Percentiles rank a stretch among this genome's conserved stretches.
Conservation (phyloP, 2,113 vertebrate genomes). For the Aspidoscelis tigris region DNA sequence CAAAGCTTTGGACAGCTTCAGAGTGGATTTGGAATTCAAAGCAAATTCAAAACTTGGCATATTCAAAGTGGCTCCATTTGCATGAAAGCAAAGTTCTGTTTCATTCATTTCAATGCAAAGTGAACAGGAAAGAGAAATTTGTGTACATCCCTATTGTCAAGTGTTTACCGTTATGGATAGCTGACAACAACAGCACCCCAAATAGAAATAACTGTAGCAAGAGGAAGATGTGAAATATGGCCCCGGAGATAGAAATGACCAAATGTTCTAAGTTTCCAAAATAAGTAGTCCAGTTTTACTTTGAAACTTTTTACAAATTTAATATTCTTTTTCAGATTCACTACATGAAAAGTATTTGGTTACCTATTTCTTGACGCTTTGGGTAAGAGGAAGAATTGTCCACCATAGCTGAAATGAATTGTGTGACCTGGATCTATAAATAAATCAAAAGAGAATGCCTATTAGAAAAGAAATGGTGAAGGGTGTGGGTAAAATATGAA, state of each 20-base stretch:
- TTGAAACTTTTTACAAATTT: constrained; percentile 32
- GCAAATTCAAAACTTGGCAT: too few relatives aligned
- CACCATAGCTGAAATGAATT: constrained; percentile 45
- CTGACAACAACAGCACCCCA: too few relatives aligned
- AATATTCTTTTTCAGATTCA: constrained; percentile 44
- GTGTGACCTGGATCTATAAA: constrained; percentile 35
- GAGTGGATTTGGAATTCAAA: too few relatives aligned
- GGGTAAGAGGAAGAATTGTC: constrained; percentile 46
- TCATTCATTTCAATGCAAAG: too few relatives aligned
- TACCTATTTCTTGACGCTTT: constrained; percentile 5
- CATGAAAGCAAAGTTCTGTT: too few relatives aligned
- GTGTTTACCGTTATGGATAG: too few relatives aligned
- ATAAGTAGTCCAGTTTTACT: constrained; percentile 50
- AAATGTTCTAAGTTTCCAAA: not conserved
- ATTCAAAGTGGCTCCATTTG: too few relatives aligned
- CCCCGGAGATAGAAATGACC: not conserved
- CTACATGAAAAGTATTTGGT: not conserved
- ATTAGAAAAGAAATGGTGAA: constrained; percentile 17
- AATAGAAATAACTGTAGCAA: too few relatives aligned
- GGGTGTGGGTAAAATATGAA: constrained; percentile 24
- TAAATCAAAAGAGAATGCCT: constrained; percentile 46
- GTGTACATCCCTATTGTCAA: too few relatives aligned
- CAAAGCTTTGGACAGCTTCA: too few relatives aligned
- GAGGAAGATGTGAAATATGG: too few relatives aligned
- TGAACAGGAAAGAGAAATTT: too few relatives aligned